Percentiles rank a stretch among this genome's conserved stretches.
These are phyloP conservation scores for Lepus townsendii DNA, from an alignment of 2,797 vertebrate species.

Conservation along the genomic window DNA sequence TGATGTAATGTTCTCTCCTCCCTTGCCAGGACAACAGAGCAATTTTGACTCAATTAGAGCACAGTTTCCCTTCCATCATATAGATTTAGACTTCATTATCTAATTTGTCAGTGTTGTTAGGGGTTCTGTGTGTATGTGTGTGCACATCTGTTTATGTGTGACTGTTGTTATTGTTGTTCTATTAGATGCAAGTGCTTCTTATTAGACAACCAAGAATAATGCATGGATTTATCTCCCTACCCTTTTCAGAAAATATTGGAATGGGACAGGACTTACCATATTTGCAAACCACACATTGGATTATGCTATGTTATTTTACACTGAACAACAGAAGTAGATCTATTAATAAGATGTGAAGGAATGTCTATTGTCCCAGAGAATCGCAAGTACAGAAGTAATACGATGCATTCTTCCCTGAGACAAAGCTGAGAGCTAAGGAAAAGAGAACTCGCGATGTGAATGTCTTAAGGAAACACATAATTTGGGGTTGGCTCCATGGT, in stretches of 20 bases:
- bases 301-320: background rate
- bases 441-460: background rate
- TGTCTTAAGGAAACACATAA: background rate
- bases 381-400: background rate
- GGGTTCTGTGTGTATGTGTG: background rate
- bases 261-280: background rate
- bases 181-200: background rate
- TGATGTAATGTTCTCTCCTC: fast-evolving
- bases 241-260: background rate
- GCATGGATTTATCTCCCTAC: background rate
- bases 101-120: background rate
- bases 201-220: background rate
- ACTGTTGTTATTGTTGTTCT: background rate
- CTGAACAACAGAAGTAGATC: background rate
- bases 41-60: background rate
- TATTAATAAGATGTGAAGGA: background rate
- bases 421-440: background rate
- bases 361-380: background rate
- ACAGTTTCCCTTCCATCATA: background rate
- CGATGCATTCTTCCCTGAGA: background rate
- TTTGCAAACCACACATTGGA: background rate
- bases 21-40: background rate
- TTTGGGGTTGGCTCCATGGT: too few relatives aligned
- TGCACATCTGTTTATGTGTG: background rate
- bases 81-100: background rate